Evolutionary conservation across 2,113 vertebrate genomes (phyloP).

Genomic region (Callochromis pleurospilus): DNA sequence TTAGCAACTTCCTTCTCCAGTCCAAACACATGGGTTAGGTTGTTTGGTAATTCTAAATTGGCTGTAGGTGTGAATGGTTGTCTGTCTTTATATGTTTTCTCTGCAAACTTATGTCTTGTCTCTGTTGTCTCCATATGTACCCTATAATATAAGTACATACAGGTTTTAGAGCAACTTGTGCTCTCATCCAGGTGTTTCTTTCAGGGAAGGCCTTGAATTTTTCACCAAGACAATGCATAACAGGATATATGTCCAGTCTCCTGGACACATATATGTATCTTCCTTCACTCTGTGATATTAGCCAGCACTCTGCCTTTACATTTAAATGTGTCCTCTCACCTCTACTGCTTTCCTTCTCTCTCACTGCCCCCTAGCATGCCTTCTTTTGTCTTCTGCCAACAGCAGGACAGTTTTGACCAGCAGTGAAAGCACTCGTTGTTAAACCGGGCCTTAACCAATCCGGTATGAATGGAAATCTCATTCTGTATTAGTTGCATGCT

Average conservation of each 20-base stretch:
- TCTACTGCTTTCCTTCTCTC: background rate
- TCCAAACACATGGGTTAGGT: background rate
- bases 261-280: background rate
- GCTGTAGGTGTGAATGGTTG: background rate
- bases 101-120: background rate
- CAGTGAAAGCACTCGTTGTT: background rate
- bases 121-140: background rate
- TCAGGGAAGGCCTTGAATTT: background rate
- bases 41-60: background rate
- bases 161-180: background rate
- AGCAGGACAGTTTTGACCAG: background rate
- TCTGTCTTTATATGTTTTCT: background rate
- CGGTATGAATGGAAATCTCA: background rate
- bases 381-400: background rate
- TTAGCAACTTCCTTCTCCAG: background rate
- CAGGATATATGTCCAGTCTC: background rate
- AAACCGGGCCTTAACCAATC: accelerated
- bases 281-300: background rate
- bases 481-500: background rate
- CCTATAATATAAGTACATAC: background rate
- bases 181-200: background rate
- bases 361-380: background rate
- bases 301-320: background rate
- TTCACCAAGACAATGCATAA: background rate
- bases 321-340: background rate